A percentile compares a stretch with the other conserved stretches of the same genome.
Conservation (phyloP, 2,113 vertebrate species). For the Chamaetylas fuelleborni region DNA sequence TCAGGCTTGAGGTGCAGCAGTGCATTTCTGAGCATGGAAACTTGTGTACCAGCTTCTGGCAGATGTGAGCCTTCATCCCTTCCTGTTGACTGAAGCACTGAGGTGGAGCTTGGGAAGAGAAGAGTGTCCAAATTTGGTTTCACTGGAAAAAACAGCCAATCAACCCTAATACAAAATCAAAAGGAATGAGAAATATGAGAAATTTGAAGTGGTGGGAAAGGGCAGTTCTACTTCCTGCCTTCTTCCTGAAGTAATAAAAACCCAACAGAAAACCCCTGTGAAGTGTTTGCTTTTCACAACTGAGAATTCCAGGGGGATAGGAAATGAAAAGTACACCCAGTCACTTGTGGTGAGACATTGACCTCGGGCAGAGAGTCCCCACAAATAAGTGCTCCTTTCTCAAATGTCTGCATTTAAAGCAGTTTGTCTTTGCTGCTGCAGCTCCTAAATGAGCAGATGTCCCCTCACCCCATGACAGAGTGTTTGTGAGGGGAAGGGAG, state of each 20-base stretch:
- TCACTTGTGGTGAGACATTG: background rate
- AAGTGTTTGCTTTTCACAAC: constrained; percentile 6
- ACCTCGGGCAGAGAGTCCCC: background rate
- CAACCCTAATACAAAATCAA: background rate
- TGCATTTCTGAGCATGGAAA: background rate
- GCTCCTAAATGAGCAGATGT: background rate
- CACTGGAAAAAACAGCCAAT: background rate
- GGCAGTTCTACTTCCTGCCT: constrained; percentile 2
- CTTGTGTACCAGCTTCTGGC: background rate
- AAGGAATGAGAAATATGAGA: background rate
- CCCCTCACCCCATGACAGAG: background rate
- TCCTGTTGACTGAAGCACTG: background rate
- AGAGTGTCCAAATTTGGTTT: background rate
- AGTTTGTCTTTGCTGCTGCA: constrained; percentile 15
- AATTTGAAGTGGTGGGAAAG: background rate
- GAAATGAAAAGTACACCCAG: constrained; percentile 31
- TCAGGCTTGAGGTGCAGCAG: background rate
- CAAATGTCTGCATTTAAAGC: background rate
- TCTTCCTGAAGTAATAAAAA: background rate
- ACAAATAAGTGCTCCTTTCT: background rate
- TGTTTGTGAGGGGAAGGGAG: constrained; percentile 17
- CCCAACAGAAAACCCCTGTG: background rate
- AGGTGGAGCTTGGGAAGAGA: background rate
- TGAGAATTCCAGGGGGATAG: background rate
- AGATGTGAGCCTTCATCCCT: background rate